Conservation (phyloP, 1,140 invertebrate genomes). For the Drosophila arawakana region DNA sequence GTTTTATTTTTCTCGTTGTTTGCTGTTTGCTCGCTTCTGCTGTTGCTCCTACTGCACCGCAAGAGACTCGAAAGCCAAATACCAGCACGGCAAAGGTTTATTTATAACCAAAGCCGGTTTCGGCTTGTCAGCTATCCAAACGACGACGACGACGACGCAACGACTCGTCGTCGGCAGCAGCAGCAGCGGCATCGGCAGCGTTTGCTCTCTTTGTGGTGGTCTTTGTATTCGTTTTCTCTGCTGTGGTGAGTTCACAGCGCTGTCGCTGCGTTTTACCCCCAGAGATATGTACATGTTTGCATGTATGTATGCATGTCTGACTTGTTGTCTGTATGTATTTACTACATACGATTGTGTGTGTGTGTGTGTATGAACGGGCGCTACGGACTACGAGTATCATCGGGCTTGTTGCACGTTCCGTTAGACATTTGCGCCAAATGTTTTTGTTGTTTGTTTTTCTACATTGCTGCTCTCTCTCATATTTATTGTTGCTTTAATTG, state of each 20-base stretch:
- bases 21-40: slow-evolving; percentile 27
- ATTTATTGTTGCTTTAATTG: slow-evolving; percentile 43
- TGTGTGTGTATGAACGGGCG: too few relatives aligned
- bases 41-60: slow-evolving; percentile 55
- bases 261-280: slow-evolving; percentile 21
- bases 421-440: slow-evolving; percentile 42
- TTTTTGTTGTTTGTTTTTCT: slow-evolving; percentile 1
- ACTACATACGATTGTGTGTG: too few relatives aligned
- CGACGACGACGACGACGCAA: slow-evolving; percentile 11
- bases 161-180: slow-evolving; percentile 21
- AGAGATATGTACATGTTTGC: slow-evolving; percentile 18
- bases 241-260: slow-evolving; percentile 40
- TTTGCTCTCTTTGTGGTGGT: slow-evolving; percentile 29
- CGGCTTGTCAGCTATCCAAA: slow-evolving; percentile 43
- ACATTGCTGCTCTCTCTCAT: slow-evolving; percentile 14
- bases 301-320: not conserved
- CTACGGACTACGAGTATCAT: too few relatives aligned
- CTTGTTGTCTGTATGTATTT: slow-evolving; percentile 20
- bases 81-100: slow-evolving; percentile 64
- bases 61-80: slow-evolving; percentile 71
- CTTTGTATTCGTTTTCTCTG: slow-evolving; percentile 10
- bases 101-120: slow-evolving; percentile 80
- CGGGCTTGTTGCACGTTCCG: slow-evolving; percentile 51
- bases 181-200: slow-evolving; percentile 1
- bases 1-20: slow-evolving; percentile 31